phyloP scores from a whole-genome alignment of 2,888 invertebrate species.

The Eustalomyia histrio region DNA sequence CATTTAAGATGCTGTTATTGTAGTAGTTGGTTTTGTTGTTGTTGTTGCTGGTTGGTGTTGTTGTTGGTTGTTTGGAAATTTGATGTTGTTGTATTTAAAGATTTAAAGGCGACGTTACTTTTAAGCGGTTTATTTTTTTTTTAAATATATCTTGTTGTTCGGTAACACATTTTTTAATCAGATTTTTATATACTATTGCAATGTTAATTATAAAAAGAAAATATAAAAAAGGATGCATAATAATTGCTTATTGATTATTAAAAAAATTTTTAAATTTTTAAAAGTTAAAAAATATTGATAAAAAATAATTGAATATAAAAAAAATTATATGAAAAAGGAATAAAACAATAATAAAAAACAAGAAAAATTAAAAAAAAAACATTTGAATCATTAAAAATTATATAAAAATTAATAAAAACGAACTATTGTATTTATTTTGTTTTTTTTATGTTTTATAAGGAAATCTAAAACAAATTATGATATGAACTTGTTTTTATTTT shows the following conservation, averaged over 20 bases:
- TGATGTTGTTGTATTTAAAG: slow-evolving; percentile 41
- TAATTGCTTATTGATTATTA: slow-evolving; percentile 55
- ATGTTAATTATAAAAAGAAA: slow-evolving; percentile 32
- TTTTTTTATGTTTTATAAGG: slow-evolving; percentile 17
- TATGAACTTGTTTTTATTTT: background rate
- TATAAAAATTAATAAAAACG: slow-evolving; percentile 56
- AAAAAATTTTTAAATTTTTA: slow-evolving; percentile 42
- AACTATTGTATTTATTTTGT: slow-evolving; percentile 35
- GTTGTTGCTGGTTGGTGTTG: slow-evolving; percentile 38
- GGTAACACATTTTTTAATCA: slow-evolving; percentile 55
- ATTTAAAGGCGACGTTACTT: slow-evolving; percentile 64
- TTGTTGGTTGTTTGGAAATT: slow-evolving; percentile 51
- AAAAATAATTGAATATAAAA: slow-evolving; percentile 33
- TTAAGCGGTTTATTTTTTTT: slow-evolving; percentile 53
- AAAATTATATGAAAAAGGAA: slow-evolving; percentile 17
- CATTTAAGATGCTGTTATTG: slow-evolving; percentile 35
- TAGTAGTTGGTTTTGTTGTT: slow-evolving; percentile 34
- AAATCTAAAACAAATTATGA: slow-evolving; percentile 21
- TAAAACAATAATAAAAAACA: slow-evolving; percentile 53
- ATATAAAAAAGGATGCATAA: slow-evolving; percentile 37
- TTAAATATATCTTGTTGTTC: slow-evolving; percentile 16
- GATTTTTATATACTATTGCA: slow-evolving; percentile 60
- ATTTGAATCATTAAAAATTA: slow-evolving; percentile 22
- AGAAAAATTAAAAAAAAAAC: slow-evolving; percentile 27
- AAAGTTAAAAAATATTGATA: slow-evolving; percentile 45